Conservation (phyloP, 1,140 invertebrate species). For the Lycorma delicatula region DNA sequence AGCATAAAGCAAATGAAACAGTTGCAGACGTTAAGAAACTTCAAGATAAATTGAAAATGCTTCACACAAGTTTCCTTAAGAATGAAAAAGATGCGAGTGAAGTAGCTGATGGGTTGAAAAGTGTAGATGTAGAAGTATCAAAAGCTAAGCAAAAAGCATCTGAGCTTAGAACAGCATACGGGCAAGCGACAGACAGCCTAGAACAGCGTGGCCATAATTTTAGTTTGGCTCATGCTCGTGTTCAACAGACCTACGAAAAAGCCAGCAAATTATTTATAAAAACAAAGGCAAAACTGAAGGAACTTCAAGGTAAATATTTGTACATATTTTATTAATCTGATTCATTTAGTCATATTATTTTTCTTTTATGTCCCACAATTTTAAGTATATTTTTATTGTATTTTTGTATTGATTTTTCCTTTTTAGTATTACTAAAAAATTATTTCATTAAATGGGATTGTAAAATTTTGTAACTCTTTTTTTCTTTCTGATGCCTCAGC, state of each 20-base stretch:
- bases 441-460: too few relatives aligned
- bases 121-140: slow-evolving; percentile 47
- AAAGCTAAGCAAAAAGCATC: slow-evolving; percentile 43
- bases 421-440: too few relatives aligned
- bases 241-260: slow-evolving; percentile 58
- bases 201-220: slow-evolving; percentile 51
- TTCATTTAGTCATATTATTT: too few relatives aligned
- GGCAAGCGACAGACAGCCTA: slow-evolving; percentile 47
- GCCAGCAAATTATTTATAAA: slow-evolving; percentile 68
- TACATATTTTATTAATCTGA: too few relatives aligned
- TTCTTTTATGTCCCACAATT: too few relatives aligned
- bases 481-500: too few relatives aligned
- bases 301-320: slow-evolving; percentile 48
- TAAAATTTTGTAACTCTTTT: too few relatives aligned
- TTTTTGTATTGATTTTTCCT: too few relatives aligned
- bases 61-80: slow-evolving; percentile 66
- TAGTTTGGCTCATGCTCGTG: slow-evolving; percentile 56
- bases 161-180: slow-evolving; percentile 48
- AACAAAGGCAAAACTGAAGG: slow-evolving; percentile 61
- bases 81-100: slow-evolving; percentile 57
- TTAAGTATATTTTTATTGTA: too few relatives aligned
- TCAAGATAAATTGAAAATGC: slow-evolving; percentile 52
- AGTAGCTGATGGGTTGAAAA: slow-evolving; percentile 45
- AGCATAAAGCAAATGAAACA: slow-evolving; percentile 62
- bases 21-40: slow-evolving; percentile 56